Base-by-base conservation (phyloP, 2,797 vertebrate species). In the Argentina silus region DNA sequence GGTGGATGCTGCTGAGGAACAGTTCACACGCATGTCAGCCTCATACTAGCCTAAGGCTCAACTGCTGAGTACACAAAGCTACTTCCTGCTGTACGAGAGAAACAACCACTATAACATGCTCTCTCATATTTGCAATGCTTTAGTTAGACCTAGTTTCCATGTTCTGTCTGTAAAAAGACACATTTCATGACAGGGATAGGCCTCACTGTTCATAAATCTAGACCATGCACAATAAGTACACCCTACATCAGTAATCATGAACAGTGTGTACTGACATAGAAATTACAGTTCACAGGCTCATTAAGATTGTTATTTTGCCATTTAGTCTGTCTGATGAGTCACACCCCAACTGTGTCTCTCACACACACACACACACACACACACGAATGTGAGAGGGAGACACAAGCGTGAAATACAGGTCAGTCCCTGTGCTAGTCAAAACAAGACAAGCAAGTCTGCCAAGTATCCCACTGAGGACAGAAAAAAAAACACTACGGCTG, bases 381-480 rank as follows among this genome's bases (percentile, higher is more conserved):
- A 23, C 60, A 43, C 53, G 70, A 70, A 73, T 36, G 14, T 15
- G 23, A 36, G 15, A n/a, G 51, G 70, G 69, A 14, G 55, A 53
- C 74, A 77, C 27, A 80, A 76, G 74, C 78, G 64, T 75, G 81
- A 90, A 87, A 90, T 85, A 87, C 89, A 85, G 80, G 85, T 87
- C 87, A 83, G 82, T 81, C 80, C 43, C 55, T 67, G 9, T 55
- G 67, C 71, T 69, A 80, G 67, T 75, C 80, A 79, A 87, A 92
- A 93, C 91, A 79, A 86, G 91, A 88, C 75, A 60, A 85, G 87
- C 91, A 73, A 88, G 90, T 92, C 85, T 69, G 73, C 80, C 78
- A 36, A 78, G 85, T 89, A 77, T 73, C 74, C 77, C 55, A 2
- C 4, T 36, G 27, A 36, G 27, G 1, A 36, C 4, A 36, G 27